Evolutionary conservation across 2,888 invertebrate species (phyloP).

Genomic region (Onchidella celtica): DNA sequence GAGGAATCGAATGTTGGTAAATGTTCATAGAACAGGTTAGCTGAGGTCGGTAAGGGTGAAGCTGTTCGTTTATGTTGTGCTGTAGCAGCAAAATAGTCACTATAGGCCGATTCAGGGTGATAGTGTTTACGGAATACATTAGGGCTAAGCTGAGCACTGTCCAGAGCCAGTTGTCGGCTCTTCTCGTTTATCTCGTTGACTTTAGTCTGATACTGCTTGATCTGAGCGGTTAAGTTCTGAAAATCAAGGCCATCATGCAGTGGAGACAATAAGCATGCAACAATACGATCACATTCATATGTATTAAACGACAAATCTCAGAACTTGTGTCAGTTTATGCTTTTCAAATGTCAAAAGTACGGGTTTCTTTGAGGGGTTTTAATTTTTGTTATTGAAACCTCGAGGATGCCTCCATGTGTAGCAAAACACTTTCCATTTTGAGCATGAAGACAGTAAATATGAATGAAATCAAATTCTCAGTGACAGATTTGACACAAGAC

Average conservation of each 20-base stretch:
- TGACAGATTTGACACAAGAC: too few relatives aligned
- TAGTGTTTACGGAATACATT: slow-evolving; percentile 51
- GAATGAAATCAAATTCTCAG: too few relatives aligned
- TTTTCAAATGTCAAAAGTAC: too few relatives aligned
- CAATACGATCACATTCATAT: too few relatives aligned
- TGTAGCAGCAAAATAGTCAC: slow-evolving; percentile 47
- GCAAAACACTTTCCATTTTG: too few relatives aligned
- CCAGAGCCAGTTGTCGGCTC: slow-evolving; percentile 61
- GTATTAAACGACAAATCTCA: too few relatives aligned
- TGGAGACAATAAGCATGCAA: slow-evolving; percentile 12
- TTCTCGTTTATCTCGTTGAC: slow-evolving; percentile 71
- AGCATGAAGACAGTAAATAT: too few relatives aligned
- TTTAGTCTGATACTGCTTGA: slow-evolving; percentile 67
- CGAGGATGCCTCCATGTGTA: too few relatives aligned
- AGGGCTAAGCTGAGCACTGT: slow-evolving; percentile 52
- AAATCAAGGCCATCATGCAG: slow-evolving; percentile 50
- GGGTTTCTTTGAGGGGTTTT: too few relatives aligned
- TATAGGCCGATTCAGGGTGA: slow-evolving; percentile 53
- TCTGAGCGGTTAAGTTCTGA: slow-evolving; percentile 72
- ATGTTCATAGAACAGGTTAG: slow-evolving; percentile 29
- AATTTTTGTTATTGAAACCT: too few relatives aligned
- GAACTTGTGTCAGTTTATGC: too few relatives aligned
- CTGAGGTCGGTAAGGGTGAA: background rate
- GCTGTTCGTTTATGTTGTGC: background rate
- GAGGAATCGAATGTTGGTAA: slow-evolving; percentile 16